Evolutionary conservation across 2,888 invertebrate genomes (phyloP).

Genomic region (Nudaria mundana): DNA sequence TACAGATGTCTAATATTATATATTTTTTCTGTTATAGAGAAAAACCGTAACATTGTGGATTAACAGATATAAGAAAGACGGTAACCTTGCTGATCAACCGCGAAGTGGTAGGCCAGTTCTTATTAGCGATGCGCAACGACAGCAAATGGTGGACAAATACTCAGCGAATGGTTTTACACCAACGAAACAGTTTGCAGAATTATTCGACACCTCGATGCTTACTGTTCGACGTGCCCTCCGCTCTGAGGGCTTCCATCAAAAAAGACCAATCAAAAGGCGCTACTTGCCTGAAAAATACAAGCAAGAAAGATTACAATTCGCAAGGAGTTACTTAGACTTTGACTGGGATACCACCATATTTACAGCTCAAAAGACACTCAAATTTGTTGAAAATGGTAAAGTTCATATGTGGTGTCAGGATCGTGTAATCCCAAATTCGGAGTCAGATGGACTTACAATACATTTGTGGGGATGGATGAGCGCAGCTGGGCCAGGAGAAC

Average conservation of each 20-base stretch:
- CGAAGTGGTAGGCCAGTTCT: not conserved
- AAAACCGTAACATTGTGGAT: not conserved
- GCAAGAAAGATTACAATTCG: not conserved
- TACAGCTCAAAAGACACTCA: not conserved
- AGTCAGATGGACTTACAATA: not conserved
- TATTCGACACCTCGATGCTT: not conserved
- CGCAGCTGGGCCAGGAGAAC: not conserved
- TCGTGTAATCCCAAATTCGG: not conserved
- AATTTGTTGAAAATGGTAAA: not conserved
- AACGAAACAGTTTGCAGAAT: not conserved
- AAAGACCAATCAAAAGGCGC: not conserved
- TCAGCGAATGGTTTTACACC: not conserved
- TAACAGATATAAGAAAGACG: not conserved
- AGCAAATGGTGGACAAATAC: no score
- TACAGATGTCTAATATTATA: no score
- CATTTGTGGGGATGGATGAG: slow-evolving; percentile 1
- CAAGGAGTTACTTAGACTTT: not conserved
- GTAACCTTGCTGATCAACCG: not conserved
- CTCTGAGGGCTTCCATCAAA: not conserved
- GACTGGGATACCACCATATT: not conserved
- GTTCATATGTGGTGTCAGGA: not conserved
- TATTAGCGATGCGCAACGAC: not conserved
- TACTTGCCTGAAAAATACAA: not conserved
- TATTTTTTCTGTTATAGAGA: no score
- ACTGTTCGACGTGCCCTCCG: not conserved